Percentiles rank a stretch among this genome's conserved stretches.
Evolutionary conservation across 2,797 vertebrate species (phyloP).

Genomic region (Intellagama lesueurii): DNA sequence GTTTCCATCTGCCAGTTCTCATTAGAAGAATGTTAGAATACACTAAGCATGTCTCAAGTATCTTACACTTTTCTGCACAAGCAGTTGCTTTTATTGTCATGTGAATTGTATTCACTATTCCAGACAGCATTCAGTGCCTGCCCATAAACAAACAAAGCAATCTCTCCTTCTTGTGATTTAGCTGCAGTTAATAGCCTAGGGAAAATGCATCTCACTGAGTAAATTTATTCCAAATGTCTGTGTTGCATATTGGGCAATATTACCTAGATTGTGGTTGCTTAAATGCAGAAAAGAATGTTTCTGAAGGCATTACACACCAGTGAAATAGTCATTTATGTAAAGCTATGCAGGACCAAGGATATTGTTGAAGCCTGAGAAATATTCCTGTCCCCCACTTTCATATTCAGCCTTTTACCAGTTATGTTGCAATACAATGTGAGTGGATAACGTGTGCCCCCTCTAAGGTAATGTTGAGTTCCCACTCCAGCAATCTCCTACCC

Average conservation of each 20-base stretch:
- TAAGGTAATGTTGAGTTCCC: not conserved
- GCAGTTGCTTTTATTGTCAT: not conserved
- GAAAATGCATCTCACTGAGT: not conserved
- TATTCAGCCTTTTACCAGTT: not conserved
- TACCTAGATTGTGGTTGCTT: not conserved
- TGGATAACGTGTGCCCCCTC: not conserved
- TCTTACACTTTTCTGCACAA: conserved; percentile 21
- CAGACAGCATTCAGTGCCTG: conserved; percentile 4
- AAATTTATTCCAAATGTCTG: not conserved
- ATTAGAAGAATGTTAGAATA: conserved; percentile 28
- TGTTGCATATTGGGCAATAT: not conserved
- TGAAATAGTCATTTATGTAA: not conserved
- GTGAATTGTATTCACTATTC: conserved; percentile 27
- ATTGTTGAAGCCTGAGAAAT: not conserved
- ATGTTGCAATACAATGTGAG: not conserved
- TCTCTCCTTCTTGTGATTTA: conserved; percentile 6
- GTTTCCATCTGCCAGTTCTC: conserved; percentile 34
- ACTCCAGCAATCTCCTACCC: not conserved
- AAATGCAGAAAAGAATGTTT: not conserved
- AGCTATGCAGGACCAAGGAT: not conserved
- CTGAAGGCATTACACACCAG: not conserved
- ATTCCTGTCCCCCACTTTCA: not conserved
- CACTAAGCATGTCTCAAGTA: not conserved
- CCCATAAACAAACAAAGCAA: conserved; percentile 21
- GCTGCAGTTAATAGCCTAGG: not conserved